These are phyloP conservation scores for Antennarius maculatus DNA, from an alignment of 2,797 vertebrate species.

Conservation along the genomic window DNA sequence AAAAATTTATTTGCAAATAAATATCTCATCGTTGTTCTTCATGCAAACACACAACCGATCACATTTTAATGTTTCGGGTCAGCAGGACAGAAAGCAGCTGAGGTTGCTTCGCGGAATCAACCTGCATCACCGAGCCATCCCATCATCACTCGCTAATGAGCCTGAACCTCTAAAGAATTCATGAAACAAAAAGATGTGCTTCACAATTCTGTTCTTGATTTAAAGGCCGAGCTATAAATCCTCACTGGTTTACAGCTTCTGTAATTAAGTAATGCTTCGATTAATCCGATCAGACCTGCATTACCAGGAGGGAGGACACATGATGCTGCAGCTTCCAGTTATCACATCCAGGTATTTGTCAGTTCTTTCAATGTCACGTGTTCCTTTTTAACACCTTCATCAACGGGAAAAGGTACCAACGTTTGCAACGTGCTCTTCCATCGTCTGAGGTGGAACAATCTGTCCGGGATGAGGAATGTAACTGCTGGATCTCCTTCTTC, in stretches of 20 bases:
- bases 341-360: neutral
- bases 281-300: slow-evolving; percentile 69
- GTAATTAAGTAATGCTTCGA: slow-evolving; percentile 79
- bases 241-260: slow-evolving; percentile 66
- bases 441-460: slow-evolving; percentile 26
- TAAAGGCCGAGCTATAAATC: slow-evolving; percentile 61
- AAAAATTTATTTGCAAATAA: neutral
- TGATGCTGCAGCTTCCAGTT: neutral
- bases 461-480: slow-evolving; percentile 60
- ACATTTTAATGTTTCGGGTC: slow-evolving; percentile 13
- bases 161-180: slow-evolving; percentile 51
- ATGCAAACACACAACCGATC: neutral
- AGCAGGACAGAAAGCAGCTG: slow-evolving; percentile 19
- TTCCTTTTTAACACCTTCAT: slow-evolving; percentile 9
- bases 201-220: slow-evolving; percentile 54
- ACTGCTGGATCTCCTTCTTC: slow-evolving; percentile 56
- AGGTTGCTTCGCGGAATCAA: slow-evolving; percentile 20
- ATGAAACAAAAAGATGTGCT: slow-evolving; percentile 42
- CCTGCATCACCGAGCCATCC: slow-evolving; percentile 20
- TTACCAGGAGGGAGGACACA: slow-evolving; percentile 24
- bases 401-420: slow-evolving; percentile 5
- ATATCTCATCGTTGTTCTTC: neutral
- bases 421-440: slow-evolving; percentile 21
- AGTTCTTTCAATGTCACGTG: neutral
- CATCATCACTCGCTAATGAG: slow-evolving; percentile 53